A percentile compares a stretch with the other conserved stretches of the same genome.
Conservation (phyloP, 2,797 vertebrate genomes). For the Enteromius anoplus region DNA sequence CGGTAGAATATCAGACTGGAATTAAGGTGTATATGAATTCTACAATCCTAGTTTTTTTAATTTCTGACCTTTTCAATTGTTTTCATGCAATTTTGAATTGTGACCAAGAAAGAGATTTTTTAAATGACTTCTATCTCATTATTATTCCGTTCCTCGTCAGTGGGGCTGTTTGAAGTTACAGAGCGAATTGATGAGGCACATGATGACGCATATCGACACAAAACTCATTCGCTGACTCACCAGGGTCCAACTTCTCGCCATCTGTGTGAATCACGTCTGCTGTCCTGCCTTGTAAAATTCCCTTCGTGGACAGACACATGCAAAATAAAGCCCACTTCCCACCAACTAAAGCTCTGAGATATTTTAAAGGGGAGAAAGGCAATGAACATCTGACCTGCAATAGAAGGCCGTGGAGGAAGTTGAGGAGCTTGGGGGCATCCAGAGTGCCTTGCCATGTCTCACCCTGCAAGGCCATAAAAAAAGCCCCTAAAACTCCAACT, state of each 20-base stretch:
- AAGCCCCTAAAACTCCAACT: conserved; percentile 74
- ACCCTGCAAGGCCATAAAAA: conserved; percentile 77
- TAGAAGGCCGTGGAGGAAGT: conserved; percentile 75
- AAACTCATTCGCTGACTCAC: conserved; percentile 77
- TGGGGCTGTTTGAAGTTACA: conserved; percentile 34
- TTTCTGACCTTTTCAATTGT: background rate
- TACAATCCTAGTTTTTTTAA: background rate
- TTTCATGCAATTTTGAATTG: background rate
- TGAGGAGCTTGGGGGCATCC: conserved; percentile 76
- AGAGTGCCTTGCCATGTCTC: conserved; percentile 76
- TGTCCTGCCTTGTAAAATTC: conserved; percentile 60
- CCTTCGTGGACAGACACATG: background rate
- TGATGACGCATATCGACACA: conserved; percentile 65
- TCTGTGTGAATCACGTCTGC: conserved; percentile 74
- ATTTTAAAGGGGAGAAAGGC: conserved; percentile 64
- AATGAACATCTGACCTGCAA: conserved; percentile 84
- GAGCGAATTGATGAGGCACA: conserved; percentile 38
- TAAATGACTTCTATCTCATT: conserved; percentile 27
- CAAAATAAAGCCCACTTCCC: conserved; percentile 32
- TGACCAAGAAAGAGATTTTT: background rate
- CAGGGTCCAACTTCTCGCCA: conserved; percentile 75
- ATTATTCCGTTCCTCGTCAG: conserved; percentile 1
- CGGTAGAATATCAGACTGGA: background rate
- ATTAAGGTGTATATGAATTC: background rate
- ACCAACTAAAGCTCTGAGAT: conserved; percentile 22